A percentile compares a stretch with the other conserved stretches of the same genome.
Evolutionary conservation across 2,888 invertebrate genomes (phyloP).

Genomic region (Papilio gigon): DNA sequence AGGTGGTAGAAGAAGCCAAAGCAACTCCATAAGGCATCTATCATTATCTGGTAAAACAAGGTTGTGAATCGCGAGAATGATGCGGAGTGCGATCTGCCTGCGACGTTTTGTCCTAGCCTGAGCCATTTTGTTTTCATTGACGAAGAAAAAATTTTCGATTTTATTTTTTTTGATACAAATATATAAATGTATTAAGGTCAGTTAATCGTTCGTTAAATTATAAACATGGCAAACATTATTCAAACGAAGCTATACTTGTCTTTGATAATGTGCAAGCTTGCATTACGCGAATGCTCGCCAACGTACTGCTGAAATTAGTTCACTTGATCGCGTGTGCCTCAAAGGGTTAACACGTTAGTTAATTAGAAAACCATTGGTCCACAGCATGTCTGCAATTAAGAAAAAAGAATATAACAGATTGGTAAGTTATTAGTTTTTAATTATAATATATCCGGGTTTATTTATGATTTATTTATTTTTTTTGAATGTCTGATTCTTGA

Average conservation of each 20-base stretch:
- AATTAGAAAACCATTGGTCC: neutral
- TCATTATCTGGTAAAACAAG: too few relatives aligned
- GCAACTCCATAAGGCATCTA: too few relatives aligned
- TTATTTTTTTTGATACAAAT: neutral
- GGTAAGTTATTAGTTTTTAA: neutral
- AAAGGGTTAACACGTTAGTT: conserved; percentile 14
- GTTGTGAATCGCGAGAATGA: too few relatives aligned
- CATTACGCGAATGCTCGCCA: neutral
- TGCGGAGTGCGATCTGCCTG: too few relatives aligned
- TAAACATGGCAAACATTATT: conserved; percentile 3
- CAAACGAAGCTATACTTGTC: neutral
- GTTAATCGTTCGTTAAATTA: neutral
- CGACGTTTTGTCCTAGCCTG: too few relatives aligned
- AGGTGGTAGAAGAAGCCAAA: too few relatives aligned
- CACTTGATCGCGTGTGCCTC: conserved; percentile 20
- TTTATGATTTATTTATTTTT: neutral
- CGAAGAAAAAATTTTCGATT: neutral
- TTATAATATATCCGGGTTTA: neutral
- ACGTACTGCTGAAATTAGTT: neutral
- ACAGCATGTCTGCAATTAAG: neutral
- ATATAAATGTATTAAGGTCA: too few relatives aligned
- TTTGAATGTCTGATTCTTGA: neutral
- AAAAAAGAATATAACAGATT: neutral
- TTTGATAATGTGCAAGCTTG: conserved; percentile 11
- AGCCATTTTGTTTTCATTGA: neutral